Evolutionary conservation across 2,888 invertebrate genomes (phyloP).

Genomic region (Diarsia mendica): DNA sequence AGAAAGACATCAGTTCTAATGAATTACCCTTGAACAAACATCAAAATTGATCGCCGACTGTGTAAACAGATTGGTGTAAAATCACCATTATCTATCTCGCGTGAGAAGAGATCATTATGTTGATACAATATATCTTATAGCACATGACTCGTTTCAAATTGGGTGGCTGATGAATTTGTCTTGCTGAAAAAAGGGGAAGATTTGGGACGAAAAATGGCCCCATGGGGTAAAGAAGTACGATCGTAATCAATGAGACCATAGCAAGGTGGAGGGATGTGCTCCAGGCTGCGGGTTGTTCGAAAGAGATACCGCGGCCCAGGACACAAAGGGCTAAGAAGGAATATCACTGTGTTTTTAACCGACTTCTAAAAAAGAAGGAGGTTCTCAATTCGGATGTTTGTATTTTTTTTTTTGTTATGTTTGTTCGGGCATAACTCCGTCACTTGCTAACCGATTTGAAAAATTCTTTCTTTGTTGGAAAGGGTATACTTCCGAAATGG

Average conservation of each 20-base stretch:
- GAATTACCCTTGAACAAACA: background rate
- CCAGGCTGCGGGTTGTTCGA: too few species aligned
- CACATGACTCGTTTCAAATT: slow-evolving; percentile 40
- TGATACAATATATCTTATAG: slow-evolving; percentile 39
- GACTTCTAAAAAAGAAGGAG: too few species aligned
- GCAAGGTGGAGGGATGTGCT: background rate
- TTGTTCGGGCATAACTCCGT: too few species aligned
- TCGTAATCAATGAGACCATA: background rate
- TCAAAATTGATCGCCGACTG: slow-evolving; percentile 9
- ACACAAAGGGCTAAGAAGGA: too few species aligned
- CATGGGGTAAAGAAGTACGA: background rate
- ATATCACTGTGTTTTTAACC: too few species aligned
- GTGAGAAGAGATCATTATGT: slow-evolving; percentile 40
- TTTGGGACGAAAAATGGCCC: background rate
- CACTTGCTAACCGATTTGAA: too few species aligned
- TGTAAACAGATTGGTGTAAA: slow-evolving; percentile 41
- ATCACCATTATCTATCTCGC: slow-evolving; percentile 37
- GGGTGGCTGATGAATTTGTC: slow-evolving; percentile 19
- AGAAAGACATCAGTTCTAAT: background rate
- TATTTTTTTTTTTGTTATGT: too few species aligned
- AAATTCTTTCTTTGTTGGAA: too few species aligned
- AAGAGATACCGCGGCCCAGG: too few species aligned
- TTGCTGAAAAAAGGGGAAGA: background rate
- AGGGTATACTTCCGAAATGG: too few species aligned
- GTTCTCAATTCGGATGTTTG: too few species aligned